Evolutionary conservation across 2,113 vertebrate species (phyloP), one percentile per base, ranked within the genome.

Genomic region (Takifugu flavidus): DNA sequence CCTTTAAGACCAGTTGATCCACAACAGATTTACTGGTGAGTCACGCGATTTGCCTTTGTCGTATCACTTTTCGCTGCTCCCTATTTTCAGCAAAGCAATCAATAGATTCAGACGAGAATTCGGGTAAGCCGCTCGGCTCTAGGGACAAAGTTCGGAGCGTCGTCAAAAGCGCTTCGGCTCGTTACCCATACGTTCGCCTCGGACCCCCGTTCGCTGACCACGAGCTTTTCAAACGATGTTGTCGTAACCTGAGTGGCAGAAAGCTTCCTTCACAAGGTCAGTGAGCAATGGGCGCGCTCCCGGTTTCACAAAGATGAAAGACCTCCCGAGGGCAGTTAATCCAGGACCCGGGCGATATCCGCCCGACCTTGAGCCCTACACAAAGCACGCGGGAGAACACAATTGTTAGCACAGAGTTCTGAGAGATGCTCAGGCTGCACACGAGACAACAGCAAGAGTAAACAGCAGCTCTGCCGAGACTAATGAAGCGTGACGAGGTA

Each of bases 1-100:
- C 68, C 34, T 70, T 80, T 75, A 78, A 71, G 72, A 79, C 67
- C 56, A 70, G 64, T 20, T 79, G 68, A 75, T 83, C 77, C 59
- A 44, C 46, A n/a, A 25, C 57, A 64, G 53, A 57, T 65, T 6
- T 46, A 59, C 57, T 72, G 63, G 67, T 49, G 62, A 78, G 54
- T 74, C 60, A 53, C 2, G 26, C 25, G 56, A 42, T 82, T 77
- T 74, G 55, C 55, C 56, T 74, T 74, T 25, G 29, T 80, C 72
- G 66, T 59, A 78, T 75, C 75, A 69, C 55, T 56, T 34, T 70
- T 45, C 49, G 25, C 63, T 50, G 50, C 28, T 82, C 77, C 82
- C 78, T 85, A 84, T 84, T 63, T 76, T 68, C 66, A 82, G 70
- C 70, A 49, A 80, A 74, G 59, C 68, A 77, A 82, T 86, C 80